A percentile compares a stretch with the other conserved stretches of the same genome.
phyloP scores from a whole-genome alignment of 2,888 invertebrate genomes.

The Meta bourneti region DNA sequence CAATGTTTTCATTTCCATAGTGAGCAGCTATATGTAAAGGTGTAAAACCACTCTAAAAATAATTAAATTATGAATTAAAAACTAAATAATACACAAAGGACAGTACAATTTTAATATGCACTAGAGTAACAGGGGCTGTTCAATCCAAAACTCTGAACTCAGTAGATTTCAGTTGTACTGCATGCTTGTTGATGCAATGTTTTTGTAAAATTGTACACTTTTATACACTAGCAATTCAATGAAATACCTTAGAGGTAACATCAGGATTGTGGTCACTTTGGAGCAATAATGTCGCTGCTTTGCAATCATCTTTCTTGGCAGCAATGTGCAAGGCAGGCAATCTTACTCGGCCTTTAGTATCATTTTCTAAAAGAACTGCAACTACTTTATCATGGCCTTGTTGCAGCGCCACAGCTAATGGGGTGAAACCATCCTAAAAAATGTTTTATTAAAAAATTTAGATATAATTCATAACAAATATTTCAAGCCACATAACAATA shows the following conservation, averaged over 20 bases:
- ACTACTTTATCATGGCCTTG: conserved; percentile 99
- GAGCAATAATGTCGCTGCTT: conserved; percentile 96
- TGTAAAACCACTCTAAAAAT: conserved; percentile 93
- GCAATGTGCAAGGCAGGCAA: conserved; percentile 99
- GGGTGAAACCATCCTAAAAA: conserved; percentile 88
- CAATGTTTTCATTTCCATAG: conserved; percentile 98
- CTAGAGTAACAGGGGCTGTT: background rate
- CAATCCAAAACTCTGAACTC: background rate
- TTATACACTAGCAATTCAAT: background rate
- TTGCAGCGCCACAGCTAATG: conserved; percentile 99
- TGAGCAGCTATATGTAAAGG: conserved; percentile 99
- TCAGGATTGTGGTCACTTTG: conserved; percentile 99
- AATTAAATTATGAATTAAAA: conserved; percentile 48
- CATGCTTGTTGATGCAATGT: background rate
- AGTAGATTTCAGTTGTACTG: background rate
- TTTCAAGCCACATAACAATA: too few relatives aligned
- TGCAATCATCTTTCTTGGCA: conserved; percentile 99
- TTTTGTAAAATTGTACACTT: background rate
- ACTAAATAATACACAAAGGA: background rate
- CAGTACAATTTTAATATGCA: background rate
- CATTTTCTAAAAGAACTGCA: conserved; percentile 97
- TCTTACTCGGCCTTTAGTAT: conserved; percentile 97
- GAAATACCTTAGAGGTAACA: conserved; percentile 90
- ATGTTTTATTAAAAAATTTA: conserved; percentile 8
- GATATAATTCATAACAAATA: too few relatives aligned